Conservation (phyloP, 1,140 invertebrate species). For the Sminthurides bifidus region DNA sequence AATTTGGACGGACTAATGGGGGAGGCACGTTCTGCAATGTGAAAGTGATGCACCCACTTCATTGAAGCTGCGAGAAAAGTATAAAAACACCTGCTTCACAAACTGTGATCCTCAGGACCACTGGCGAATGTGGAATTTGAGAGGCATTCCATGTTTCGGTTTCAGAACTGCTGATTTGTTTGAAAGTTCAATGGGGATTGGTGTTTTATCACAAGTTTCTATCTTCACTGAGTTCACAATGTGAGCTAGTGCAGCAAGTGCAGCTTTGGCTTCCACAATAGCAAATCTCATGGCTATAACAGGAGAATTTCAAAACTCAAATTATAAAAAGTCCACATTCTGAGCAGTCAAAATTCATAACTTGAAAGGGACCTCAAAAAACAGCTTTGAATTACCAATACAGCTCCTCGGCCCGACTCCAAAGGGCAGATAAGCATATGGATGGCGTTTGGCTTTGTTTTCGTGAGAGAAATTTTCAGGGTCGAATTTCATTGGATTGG, state of each 20-base stretch:
- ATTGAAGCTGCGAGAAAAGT: not conserved
- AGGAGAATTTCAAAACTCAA: no score
- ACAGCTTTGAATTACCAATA: no score
- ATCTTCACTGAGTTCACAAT: not conserved
- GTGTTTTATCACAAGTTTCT: not conserved
- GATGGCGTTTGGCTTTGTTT: conserved; percentile 34
- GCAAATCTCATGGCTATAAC: conserved; percentile 9
- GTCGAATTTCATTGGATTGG: conserved; percentile 38
- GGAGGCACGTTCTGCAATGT: no score
- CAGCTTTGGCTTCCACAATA: conserved; percentile 8
- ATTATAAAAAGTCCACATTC: no score
- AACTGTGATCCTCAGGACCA: not conserved
- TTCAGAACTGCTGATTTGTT: conserved; percentile 32
- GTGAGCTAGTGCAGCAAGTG: not conserved
- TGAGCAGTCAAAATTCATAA: no score
- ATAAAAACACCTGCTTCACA: no score
- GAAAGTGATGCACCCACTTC: no score
- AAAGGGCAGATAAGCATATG: conserved; percentile 40
- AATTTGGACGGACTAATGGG: no score
- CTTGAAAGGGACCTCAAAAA: no score
- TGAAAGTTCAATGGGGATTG: not conserved
- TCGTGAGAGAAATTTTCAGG: conserved; percentile 46
- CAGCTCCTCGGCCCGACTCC: conserved; percentile 25
- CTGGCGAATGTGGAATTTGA: conserved; percentile 32
- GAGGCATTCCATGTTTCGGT: conserved; percentile 39